Evolutionary conservation across 1,140 invertebrate genomes (phyloP).

Genomic region (Microplitis mediator): DNA sequence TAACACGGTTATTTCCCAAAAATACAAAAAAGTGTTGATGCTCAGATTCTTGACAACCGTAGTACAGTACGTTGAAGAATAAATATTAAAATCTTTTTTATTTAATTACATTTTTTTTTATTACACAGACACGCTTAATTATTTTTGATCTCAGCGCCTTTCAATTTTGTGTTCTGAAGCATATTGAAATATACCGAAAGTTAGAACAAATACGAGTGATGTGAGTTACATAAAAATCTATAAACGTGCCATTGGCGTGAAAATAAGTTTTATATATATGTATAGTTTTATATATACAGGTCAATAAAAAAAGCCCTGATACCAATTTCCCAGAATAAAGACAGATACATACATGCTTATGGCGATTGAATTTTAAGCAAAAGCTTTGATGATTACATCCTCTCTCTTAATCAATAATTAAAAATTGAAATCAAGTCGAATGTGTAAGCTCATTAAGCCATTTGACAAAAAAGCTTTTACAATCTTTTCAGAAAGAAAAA

Average conservation of each 20-base stretch:
- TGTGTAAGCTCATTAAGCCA: no score
- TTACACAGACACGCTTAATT: conserved; percentile 1
- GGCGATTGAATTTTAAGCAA: conserved; percentile 2
- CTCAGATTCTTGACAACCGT: conserved; percentile 6
- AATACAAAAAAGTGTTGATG: conserved; percentile 11
- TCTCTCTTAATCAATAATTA: not conserved
- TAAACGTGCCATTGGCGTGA: not conserved
- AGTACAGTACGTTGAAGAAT: not conserved
- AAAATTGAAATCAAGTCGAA: conserved; percentile 17
- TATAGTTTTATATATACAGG: not conserved
- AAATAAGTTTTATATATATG: not conserved
- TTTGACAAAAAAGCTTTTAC: no score
- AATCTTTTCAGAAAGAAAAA: no score
- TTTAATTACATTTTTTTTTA: conserved; percentile 11
- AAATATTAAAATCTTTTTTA: conserved; percentile 13
- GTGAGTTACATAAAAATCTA: conserved; percentile 5
- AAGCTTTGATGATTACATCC: not conserved
- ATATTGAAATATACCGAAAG: conserved; percentile 4
- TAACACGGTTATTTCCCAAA: not conserved
- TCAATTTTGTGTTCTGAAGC: conserved; percentile 34
- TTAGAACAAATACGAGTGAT: not conserved
- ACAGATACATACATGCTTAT: conserved; percentile 13
- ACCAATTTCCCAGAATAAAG: not conserved
- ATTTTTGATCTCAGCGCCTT: conserved; percentile 30
- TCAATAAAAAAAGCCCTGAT: conserved; percentile 1